Evolutionary conservation across 2,888 invertebrate genomes (phyloP), one percentile per base, ranked within the genome.

Genomic region (Priocnemis perturbator): DNA sequence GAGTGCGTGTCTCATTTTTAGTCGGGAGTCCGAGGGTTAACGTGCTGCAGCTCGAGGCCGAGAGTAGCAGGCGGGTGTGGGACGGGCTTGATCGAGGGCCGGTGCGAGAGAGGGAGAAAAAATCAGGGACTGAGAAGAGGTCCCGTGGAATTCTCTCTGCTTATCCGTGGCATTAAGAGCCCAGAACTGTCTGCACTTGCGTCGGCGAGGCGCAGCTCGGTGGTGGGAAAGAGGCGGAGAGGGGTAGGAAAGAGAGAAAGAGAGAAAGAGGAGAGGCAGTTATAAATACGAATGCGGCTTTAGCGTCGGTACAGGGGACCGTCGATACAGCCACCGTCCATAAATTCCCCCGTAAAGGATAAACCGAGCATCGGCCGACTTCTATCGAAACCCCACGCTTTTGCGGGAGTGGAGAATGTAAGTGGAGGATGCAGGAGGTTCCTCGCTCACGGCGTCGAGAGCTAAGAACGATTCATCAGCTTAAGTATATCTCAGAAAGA

Each of bases 301-400:
- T 73, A 64, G 17, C 52, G 60, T n/a, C 50, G 53, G 58, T 58
- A 71, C 60, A 62, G 64, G 63, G 58, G 44, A 64, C 57, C 65
- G 68, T 69, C 69, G 71, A 68, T 73, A 69, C 48, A 59, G 7
- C 37, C 50, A 19, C 17, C 37, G 48, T 37, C 63, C 55, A 72
- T 73, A 76, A 79, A 79, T 79, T 79, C 67, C 23, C 63, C 58
- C 21, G 58, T 53, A 60, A 52, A 53, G 72, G 69, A 61, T 79
- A 74, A 71, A 73, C 65, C 67, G 71, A 17, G 55, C 55, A 61
- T 69, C 60, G 66, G 52, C 30, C 52, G 57, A 53, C 61, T 47
- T 56, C 63, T 63, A 60, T 67, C 59, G 64, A 37, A 59, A 65
- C 62, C 62, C 50, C 59, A 62, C 19, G 69, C 37, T 57, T 55